Evolutionary conservation across 2,888 invertebrate species (phyloP), one percentile per base, ranked within the genome.

Genomic region (Limnephilus rhombicus): DNA sequence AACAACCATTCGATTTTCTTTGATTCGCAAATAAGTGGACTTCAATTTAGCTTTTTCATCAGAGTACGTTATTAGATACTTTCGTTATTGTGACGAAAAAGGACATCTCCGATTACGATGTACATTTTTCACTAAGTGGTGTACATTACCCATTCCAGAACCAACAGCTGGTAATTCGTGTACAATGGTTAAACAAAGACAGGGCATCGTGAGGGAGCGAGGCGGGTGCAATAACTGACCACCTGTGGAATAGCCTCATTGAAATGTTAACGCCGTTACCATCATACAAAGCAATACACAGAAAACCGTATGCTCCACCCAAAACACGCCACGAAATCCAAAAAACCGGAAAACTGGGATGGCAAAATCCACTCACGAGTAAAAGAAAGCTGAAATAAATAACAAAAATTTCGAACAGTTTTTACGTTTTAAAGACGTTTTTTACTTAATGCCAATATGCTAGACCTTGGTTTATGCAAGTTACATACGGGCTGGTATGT

Each of bases 241-340:
- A 93, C 93, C 93, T 93, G 93, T 93, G 92, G 93, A 90, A 91
- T 91, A 86, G 85, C 89, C 91, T 91, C 93, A 92, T 92, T 92
- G 92, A 93, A 92, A 93, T 92, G 93, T 93, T 93, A 93, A 91
- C 92, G 91, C 91, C 88, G 91, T 53, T 37, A 89, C 91, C 88
- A 82, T 89, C 88, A 53, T 37, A 89, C 89, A 91, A 88, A 91
- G 88, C 83, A 91, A 88, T 87, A 37, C 37, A 81, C 88, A 91
- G 80, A 68, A 80, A 89, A 34, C 37, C 80, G 80, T 89, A 89
- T 34, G 80, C 88, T 31, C 88, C 88, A 31, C 68, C 68, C 68
- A 68, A 68, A 68, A 68, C 68, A 68, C 68, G 68, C 68, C 68
- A 89, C 41, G 31, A 80, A 80, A 37, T 80, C 88, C 88, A 80